phyloP scores from a whole-genome alignment of 2,113 vertebrate species.

The Trematocara nigrifrons region DNA sequence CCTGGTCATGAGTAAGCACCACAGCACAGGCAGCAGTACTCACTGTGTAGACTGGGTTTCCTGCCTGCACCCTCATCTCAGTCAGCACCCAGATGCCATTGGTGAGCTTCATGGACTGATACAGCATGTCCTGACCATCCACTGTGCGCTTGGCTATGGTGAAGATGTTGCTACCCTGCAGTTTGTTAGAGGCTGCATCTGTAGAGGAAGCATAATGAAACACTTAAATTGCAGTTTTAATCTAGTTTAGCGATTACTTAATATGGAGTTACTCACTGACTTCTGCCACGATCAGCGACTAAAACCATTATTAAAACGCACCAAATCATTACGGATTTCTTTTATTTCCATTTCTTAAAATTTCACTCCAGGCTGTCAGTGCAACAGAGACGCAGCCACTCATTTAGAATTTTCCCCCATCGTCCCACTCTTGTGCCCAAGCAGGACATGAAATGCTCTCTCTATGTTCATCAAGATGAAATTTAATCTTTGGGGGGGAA shows the following conservation, averaged over 20 bases:
- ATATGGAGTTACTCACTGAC: neutral
- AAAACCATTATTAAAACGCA: constrained; percentile 9
- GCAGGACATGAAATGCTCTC: constrained; percentile 8
- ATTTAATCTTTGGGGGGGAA: constrained; percentile 18
- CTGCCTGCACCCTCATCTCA: constrained; percentile 86
- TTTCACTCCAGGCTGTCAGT: neutral
- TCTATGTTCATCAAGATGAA: constrained; percentile 29
- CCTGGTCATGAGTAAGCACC: neutral
- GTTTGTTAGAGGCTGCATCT: constrained; percentile 86
- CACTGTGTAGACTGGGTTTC: constrained; percentile 84
- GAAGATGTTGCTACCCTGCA: constrained; percentile 93
- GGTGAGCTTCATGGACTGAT: constrained; percentile 92
- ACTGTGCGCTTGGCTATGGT: constrained; percentile 93
- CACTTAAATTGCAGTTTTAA: neutral
- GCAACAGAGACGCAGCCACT: constrained; percentile 7
- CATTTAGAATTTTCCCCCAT: constrained; percentile 20
- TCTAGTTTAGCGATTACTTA: neutral
- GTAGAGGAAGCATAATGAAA: neutral
- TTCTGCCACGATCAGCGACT: neutral
- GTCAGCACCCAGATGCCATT: constrained; percentile 95
- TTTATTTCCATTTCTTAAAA: neutral
- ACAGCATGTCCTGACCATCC: constrained; percentile 97
- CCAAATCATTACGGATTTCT: neutral
- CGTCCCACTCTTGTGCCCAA: neutral
- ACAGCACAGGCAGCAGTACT: neutral